Percentiles rank a stretch among this genome's conserved stretches.
Evolutionary conservation across 2,888 invertebrate species (phyloP).

Genomic region (Rhodophaea formosa): DNA sequence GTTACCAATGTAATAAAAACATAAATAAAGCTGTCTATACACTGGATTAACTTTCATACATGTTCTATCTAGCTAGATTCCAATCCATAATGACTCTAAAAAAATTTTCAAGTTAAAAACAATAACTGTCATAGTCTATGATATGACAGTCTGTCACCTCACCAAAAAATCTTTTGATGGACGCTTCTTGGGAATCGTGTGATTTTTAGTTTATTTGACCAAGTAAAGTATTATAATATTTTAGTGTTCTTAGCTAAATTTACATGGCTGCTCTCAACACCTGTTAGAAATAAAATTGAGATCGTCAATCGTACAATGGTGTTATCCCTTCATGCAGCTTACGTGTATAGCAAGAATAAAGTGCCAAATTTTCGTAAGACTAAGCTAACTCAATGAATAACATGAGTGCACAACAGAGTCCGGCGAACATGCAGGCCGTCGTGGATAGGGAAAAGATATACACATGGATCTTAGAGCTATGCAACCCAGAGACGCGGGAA

Average conservation of each 20-base stretch:
- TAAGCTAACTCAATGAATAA: conserved; percentile 55
- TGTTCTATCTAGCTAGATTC: neutral
- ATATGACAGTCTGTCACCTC: neutral
- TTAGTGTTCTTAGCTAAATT: neutral
- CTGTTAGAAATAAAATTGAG: conserved; percentile 10
- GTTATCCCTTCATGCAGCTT: conserved; percentile 32
- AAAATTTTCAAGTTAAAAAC: neutral
- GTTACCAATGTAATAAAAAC: neutral
- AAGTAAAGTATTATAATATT: neutral
- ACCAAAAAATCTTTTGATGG: neutral
- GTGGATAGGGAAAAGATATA: conserved; percentile 95
- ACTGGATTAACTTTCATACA: neutral
- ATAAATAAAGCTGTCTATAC: neutral
- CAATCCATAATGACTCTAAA: neutral
- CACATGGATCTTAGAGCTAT: conserved; percentile 95
- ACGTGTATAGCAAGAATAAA: conserved; percentile 39
- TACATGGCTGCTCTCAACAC: conserved; percentile 1
- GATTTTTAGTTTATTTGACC: neutral
- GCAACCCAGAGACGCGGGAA: conserved; percentile 96
- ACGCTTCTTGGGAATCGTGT: conserved; percentile 1
- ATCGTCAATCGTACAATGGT: conserved; percentile 33
- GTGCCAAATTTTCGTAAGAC: conserved; percentile 31
- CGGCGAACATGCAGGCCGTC: conserved; percentile 85
- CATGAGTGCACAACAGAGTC: conserved; percentile 90
- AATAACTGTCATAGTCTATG: neutral